Percentiles rank a stretch among this genome's conserved stretches.
Conservation (phyloP, 2,888 invertebrate genomes). For the Acronicta aceris region DNA sequence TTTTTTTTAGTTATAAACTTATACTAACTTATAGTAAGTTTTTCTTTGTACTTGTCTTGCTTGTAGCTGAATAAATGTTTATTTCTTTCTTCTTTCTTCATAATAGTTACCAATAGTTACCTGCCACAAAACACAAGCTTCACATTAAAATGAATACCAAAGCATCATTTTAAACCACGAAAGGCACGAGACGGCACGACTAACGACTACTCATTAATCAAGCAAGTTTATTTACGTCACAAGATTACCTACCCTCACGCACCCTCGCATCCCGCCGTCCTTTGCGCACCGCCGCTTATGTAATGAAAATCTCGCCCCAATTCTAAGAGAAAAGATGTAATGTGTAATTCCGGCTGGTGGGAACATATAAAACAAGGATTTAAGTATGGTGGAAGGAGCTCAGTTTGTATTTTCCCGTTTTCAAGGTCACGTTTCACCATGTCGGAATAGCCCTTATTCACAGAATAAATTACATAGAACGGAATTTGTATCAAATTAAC, state of each 20-base stretch:
- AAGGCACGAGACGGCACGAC: constrained; percentile 32
- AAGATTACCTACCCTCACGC: constrained; percentile 35
- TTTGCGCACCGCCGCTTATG: constrained; percentile 2
- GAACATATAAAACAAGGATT: constrained; percentile 21
- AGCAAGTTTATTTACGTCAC: constrained; percentile 47
- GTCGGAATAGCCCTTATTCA: no score
- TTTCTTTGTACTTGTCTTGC: no score
- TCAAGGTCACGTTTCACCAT: no score
- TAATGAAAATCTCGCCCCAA: constrained; percentile 42
- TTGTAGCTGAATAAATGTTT: no score
- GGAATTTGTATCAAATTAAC: no score
- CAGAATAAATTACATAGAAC: no score
- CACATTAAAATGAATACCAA: constrained; percentile 36
- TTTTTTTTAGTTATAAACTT: no score
- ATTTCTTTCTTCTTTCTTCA: no score
- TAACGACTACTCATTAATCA: constrained; percentile 51
- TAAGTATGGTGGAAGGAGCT: constrained; percentile 15
- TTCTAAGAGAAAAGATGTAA: constrained; percentile 14
- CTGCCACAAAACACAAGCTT: constrained; percentile 7
- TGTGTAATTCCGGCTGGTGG: constrained; percentile 18
- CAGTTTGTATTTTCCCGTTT: not conserved
- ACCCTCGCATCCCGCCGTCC: constrained; percentile 17
- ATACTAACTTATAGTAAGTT: no score
- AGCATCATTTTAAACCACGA: constrained; percentile 32
- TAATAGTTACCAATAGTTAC: no score